phyloP scores from a whole-genome alignment of 2,113 vertebrate species.

The Melospiza melodia region DNA sequence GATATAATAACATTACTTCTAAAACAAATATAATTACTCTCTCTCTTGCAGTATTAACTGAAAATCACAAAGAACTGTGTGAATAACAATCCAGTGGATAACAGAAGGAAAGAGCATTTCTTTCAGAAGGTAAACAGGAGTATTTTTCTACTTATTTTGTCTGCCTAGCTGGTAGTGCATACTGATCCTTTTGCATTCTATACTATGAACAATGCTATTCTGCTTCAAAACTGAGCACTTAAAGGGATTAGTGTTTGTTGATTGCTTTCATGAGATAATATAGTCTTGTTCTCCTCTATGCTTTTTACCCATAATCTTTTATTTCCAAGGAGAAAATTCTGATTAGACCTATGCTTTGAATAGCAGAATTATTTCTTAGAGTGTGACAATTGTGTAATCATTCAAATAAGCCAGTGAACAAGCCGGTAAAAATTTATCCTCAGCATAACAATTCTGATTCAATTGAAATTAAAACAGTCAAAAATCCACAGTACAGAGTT shows the following conservation, averaged over 20 bases:
- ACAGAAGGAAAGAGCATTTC: background rate
- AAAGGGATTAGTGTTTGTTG: conserved; percentile 53
- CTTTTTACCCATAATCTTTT: conserved; percentile 44
- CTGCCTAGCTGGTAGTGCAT: background rate
- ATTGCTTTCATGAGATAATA: conserved; percentile 54
- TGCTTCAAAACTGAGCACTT: conserved; percentile 39
- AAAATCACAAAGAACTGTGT: background rate
- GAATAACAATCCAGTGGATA: background rate
- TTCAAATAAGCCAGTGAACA: conserved; percentile 45
- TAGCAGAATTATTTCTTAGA: conserved; percentile 37
- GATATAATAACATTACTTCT: background rate
- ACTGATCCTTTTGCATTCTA: background rate
- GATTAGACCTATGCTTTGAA: conserved; percentile 37
- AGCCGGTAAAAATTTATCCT: background rate
- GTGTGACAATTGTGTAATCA: conserved; percentile 38
- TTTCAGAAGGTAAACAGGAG: background rate
- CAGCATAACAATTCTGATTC: conserved; percentile 16
- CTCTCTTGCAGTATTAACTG: background rate
- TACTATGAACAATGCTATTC: background rate
- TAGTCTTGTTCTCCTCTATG: conserved; percentile 3
- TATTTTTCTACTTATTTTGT: background rate
- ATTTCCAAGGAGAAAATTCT: conserved; percentile 47
- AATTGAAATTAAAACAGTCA: conserved; percentile 13
- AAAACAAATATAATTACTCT: background rate
- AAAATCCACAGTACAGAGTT: conserved; percentile 4